These are phyloP conservation scores for Tethya wilhelma DNA, from an alignment of 37 sponge, comb jelly and placozoan genomes.

Conservation along the genomic window DNA sequence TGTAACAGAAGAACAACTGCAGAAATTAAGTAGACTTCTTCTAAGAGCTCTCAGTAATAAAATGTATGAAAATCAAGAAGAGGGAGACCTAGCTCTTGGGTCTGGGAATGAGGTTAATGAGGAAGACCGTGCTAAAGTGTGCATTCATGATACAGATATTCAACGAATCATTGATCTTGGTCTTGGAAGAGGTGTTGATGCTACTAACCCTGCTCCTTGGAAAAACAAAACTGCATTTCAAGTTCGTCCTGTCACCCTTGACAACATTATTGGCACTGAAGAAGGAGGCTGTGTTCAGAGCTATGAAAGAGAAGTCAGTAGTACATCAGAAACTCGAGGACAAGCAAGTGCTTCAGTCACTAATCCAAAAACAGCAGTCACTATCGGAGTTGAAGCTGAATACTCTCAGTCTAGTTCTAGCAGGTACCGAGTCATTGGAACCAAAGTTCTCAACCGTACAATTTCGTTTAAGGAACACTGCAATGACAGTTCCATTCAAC, in stretches of 20 bases:
- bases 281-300: conserved; percentile 55
- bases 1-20: no score
- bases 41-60: no score
- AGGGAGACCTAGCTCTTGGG: no score
- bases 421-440: conserved; percentile 31
- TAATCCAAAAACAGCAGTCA: conserved; percentile 12
- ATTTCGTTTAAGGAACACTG: conserved; percentile 41
- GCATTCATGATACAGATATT: no score
- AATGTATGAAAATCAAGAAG: no score
- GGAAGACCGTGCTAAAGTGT: no score
- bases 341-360: conserved; percentile 21
- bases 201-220: conserved; percentile 27
- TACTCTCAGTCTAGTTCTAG: neutral
- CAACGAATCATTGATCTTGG: conserved; percentile 26
- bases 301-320: conserved; percentile 23
- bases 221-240: conserved; percentile 42
- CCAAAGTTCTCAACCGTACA: conserved; percentile 35
- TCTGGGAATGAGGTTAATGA: no score
- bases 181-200: conserved; percentile 51
- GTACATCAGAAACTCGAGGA: conserved; percentile 16
- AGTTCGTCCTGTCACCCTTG: conserved; percentile 8
- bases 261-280: conserved; percentile 53
- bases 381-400: conserved; percentile 48
- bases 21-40: no score
- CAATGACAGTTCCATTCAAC: conserved; percentile 23